Base-by-base conservation (phyloP, 2,113 vertebrate genomes). In the Aphelocoma coerulescens region DNA sequence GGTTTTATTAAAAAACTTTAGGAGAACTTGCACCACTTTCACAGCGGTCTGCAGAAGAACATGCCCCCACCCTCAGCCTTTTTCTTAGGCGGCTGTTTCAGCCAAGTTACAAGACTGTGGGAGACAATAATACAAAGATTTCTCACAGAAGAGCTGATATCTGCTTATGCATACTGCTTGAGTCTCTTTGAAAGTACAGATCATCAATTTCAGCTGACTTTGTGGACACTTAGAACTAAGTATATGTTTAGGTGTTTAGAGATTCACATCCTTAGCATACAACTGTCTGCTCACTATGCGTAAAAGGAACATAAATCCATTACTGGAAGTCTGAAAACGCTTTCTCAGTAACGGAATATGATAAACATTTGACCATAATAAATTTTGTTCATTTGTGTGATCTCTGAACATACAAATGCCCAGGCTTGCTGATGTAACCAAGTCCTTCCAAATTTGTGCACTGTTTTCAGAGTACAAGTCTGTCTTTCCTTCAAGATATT, bases 271-370 rank as follows among this genome's bases (percentile, higher is more conserved):
- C 39, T 97, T 95, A 87, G 59, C 39, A 58, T 44, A 66, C 43
- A 79, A 86, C 43, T 88, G 44, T n/a, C 75, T 91, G 62, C 41
- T 80, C 37, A 54, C 63, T 91, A 52, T 10, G 22, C 74, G 43
- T 77, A 79, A 84, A 80, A 95, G 81, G 37, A 89, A 57, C 63
- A 88, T 86, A 97, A 95, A 97, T 95, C 84, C 91, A 39, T 54
- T 89, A 63, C 13, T 77, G 66, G 37, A 76, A 63, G 91, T 91
- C 85, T 69, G 68, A 92, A 85, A 91, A 83, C 33, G 16, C 22
- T 9, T 35, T 15, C 57, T 58, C 57, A 58, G 57, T 23, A 58
- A 24, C 14, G 15, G 33, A n/a, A 35, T 58, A 35, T 24, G 57
- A 58, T 58, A 24, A 58, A 58, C 13, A 35, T 10, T 58, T 58